These are phyloP conservation scores for Mylabris phalerata DNA, from an alignment of 1,140 invertebrate genomes.

Conservation along the genomic window DNA sequence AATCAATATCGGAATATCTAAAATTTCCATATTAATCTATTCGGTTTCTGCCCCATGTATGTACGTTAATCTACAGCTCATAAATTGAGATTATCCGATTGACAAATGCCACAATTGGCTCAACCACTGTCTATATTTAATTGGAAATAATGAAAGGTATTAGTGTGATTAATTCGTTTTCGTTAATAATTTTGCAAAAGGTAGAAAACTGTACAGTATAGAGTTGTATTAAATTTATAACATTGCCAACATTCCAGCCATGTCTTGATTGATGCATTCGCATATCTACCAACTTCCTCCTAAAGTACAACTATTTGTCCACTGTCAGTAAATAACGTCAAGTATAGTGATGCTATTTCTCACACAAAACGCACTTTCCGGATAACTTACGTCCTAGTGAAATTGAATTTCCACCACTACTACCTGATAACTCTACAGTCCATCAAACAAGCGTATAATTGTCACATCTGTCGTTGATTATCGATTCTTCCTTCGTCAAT, in stretches of 20 bases:
- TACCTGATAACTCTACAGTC: neutral
- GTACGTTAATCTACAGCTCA: too few relatives aligned
- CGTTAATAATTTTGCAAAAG: too few relatives aligned
- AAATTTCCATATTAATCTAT: too few relatives aligned
- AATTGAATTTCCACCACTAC: conserved; percentile 12
- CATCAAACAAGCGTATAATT: too few relatives aligned
- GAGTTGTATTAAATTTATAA: conserved; percentile 11
- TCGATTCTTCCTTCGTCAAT: neutral
- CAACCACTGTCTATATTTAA: too few relatives aligned
- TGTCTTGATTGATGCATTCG: conserved; percentile 12
- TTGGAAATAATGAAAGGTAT: too few relatives aligned
- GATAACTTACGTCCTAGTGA: conserved; percentile 14
- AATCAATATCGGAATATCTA: too few relatives aligned
- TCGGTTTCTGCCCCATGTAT: too few relatives aligned
- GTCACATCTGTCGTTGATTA: neutral
- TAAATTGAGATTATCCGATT: too few relatives aligned
- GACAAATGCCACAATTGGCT: too few relatives aligned
- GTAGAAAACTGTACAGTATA: too few relatives aligned
- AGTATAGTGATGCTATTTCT: conserved; percentile 16
- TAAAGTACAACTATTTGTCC: conserved; percentile 17
- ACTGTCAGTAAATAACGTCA: conserved; percentile 17
- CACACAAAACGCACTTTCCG: conserved; percentile 11
- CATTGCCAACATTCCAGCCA: conserved; percentile 6
- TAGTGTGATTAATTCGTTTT: too few relatives aligned
- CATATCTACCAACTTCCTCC: conserved; percentile 14